Percentiles rank a stretch among this genome's conserved stretches.
Evolutionary conservation across 2,888 invertebrate genomes (phyloP).

Genomic region (Melieria omissa): DNA sequence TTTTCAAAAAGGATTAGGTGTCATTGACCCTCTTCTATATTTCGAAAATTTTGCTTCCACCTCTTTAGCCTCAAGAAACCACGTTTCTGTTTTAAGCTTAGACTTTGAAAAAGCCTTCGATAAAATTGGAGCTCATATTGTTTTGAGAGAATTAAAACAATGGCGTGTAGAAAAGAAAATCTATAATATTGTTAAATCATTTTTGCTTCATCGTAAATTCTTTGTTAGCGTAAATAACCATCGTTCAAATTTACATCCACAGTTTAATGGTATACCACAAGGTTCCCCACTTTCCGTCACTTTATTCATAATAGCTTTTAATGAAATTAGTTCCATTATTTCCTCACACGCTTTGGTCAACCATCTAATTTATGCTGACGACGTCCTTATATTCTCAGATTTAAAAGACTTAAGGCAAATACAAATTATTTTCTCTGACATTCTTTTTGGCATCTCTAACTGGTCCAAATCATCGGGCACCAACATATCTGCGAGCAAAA

Average conservation of each 20-base stretch:
- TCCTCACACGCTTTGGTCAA: too few species aligned
- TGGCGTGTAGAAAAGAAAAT: not conserved
- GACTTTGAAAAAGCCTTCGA: conserved; percentile 21
- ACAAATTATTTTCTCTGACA: too few species aligned
- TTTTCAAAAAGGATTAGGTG: conserved; percentile 6
- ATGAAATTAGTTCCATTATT: too few species aligned
- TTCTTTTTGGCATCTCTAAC: too few species aligned
- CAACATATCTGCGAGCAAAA: too few species aligned
- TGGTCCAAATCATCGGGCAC: too few species aligned
- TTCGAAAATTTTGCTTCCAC: conserved; percentile 19
- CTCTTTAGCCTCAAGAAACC: conserved; percentile 8
- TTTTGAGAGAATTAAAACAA: conserved; percentile 9
- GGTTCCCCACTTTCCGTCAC: too few species aligned
- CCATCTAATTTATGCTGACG: too few species aligned
- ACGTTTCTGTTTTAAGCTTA: conserved; percentile 10
- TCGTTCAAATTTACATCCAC: too few species aligned
- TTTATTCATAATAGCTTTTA: too few species aligned
- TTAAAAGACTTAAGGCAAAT: not conserved
- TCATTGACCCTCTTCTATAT: conserved; percentile 15
- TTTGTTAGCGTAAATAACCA: not conserved
- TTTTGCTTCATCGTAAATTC: not conserved
- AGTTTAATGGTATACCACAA: too few species aligned
- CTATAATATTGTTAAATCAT: not conserved
- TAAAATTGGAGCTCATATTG: conserved; percentile 7
- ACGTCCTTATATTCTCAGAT: not conserved